These are phyloP conservation scores for Cottoperca gobio DNA, from an alignment of 2,797 vertebrate species.

Conservation along the genomic window DNA sequence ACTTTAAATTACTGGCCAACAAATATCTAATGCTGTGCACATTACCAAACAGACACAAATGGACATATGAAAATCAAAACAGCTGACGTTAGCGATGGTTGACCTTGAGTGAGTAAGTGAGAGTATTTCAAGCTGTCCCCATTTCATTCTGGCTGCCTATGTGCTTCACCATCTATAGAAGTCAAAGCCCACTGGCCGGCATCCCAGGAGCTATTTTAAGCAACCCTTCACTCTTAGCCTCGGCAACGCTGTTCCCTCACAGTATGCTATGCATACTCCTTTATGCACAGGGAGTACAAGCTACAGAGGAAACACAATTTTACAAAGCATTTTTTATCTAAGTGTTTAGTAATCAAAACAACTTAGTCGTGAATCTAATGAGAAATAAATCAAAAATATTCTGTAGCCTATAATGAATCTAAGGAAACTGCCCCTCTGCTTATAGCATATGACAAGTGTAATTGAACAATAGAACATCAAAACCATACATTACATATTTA, in stretches of 20 bases:
- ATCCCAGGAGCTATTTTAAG: slow-evolving; percentile 94
- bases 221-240: slow-evolving; percentile 74
- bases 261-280: slow-evolving; percentile 85
- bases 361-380: slow-evolving; percentile 12
- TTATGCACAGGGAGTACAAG: slow-evolving; percentile 77
- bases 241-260: slow-evolving; percentile 63
- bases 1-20: not conserved
- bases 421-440: not conserved
- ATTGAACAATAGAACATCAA: not conserved
- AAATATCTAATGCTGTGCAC: not conserved
- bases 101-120: slow-evolving; percentile 91
- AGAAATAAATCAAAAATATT: not conserved
- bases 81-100: slow-evolving; percentile 90
- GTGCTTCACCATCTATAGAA: slow-evolving; percentile 99
- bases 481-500: not conserved
- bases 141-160: slow-evolving; percentile 89
- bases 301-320: not conserved
- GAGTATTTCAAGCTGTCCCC: slow-evolving; percentile 92
- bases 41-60: slow-evolving; percentile 31
- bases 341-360: not conserved
- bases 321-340: not conserved
- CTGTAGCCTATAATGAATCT: not conserved
- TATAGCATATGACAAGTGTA: not conserved
- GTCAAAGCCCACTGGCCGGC: slow-evolving; percentile 88
- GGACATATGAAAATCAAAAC: slow-evolving; percentile 74